Percentiles rank a stretch among this genome's conserved stretches.
Conservation (phyloP, 2,888 invertebrate genomes). For the Teleiodes luculella region DNA sequence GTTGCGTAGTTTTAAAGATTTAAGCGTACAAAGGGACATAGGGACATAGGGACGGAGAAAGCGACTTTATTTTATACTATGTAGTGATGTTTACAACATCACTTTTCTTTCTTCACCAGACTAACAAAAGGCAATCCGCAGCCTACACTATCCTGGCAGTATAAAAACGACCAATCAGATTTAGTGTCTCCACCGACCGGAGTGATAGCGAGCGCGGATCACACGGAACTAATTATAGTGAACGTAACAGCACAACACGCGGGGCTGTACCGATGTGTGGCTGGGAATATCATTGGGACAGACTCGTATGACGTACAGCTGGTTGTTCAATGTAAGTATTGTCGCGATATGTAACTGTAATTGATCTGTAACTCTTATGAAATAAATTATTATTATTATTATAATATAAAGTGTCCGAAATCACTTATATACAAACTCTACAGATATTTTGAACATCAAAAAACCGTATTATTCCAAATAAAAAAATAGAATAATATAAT, state of each 20-base stretch:
- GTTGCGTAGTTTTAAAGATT: too few relatives aligned
- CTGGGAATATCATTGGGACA: slow-evolving; percentile 50
- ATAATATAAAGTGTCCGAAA: too few relatives aligned
- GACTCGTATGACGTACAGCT: slow-evolving; percentile 47
- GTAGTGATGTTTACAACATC: too few relatives aligned
- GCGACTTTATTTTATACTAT: too few relatives aligned
- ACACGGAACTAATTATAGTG: slow-evolving; percentile 31
- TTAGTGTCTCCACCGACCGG: slow-evolving; percentile 27
- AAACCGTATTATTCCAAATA: too few relatives aligned
- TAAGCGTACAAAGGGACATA: too few relatives aligned
- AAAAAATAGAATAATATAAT: too few relatives aligned
- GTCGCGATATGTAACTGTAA: not conserved
- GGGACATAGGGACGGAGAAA: too few relatives aligned
- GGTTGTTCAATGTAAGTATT: slow-evolving; percentile 58
- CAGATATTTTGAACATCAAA: too few relatives aligned
- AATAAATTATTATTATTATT: too few relatives aligned
- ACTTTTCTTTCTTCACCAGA: slow-evolving; percentile 34
- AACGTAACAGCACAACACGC: slow-evolving; percentile 42
- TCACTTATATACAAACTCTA: too few relatives aligned
- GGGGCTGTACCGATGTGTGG: slow-evolving; percentile 57
- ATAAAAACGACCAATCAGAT: slow-evolving; percentile 24
- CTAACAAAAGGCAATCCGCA: slow-evolving; percentile 52
- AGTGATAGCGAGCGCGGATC: slow-evolving; percentile 25
- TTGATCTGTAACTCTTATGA: not conserved
- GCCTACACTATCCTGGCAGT: slow-evolving; percentile 51